Base-by-base conservation (phyloP, 2,113 vertebrate species). In the Laticauda laticaudata region DNA sequence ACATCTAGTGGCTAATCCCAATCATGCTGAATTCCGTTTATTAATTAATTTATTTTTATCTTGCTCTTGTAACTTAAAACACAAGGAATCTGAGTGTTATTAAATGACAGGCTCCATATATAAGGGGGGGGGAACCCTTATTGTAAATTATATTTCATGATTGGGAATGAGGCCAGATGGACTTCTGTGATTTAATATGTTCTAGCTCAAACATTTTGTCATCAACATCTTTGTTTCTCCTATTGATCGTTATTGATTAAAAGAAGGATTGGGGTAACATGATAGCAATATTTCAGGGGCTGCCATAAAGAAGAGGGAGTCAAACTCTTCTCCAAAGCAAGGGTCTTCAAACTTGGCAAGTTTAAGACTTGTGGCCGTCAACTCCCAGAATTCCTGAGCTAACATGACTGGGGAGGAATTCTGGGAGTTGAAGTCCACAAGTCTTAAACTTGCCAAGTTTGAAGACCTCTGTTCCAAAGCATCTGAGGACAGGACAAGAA, bases 1-100 rank as follows among this genome's bases (percentile, higher is more conserved):
- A 87, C 93, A 94, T 87, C 86, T 95, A 12, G 39, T 57, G 2
- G 7, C 75, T 59, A 89, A 69, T 61, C 93, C 87, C 87, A 55
- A 55, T 24, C 89, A 95, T 26, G 53, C 88, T 87, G 91, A 95
- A 59, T 15, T 23, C 10, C 21, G 29, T 69, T n/a, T 69, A n/a
- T 59, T 59, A 14, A 54, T 26, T 8, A 5, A 18, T 86, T 91
- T 55, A 5, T 69, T 57, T 69, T 51, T 15, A 48, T 8, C 48
- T 51, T 69, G 29, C 5, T 7, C 43, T n/a, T 51, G 55, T 43
- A 86, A 43, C 7, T 54, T 55, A 39, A 51, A 9, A 59, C 9
- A 11, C 29, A 15, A 45, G 85, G 14, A 54, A 75, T 11, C 5
- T 1, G 48, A 14, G 2, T 51, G 51, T 54, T 6, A 91, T 53